Evolutionary conservation across 2,113 vertebrate species (phyloP).

Genomic region (Zapornia atra): DNA sequence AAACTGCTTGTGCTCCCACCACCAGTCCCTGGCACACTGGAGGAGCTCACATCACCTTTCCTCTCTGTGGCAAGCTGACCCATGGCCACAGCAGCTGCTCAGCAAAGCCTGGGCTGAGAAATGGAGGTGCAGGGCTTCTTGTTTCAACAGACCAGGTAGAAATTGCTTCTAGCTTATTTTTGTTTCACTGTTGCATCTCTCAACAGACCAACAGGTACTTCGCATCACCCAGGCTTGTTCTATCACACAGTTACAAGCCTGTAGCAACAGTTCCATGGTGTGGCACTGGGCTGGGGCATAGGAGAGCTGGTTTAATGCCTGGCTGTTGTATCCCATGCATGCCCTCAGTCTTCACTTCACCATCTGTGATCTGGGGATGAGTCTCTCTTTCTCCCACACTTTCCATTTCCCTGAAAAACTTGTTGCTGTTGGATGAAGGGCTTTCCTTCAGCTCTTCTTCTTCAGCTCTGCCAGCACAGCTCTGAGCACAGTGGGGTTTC

Average conservation of each 20-base stretch:
- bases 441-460: background rate
- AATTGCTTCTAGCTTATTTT: background rate
- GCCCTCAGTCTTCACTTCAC: background rate
- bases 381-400: background rate
- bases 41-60: background rate
- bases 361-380: background rate
- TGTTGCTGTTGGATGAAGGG: background rate
- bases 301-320: background rate
- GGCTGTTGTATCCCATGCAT: background rate
- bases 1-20: background rate
- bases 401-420: background rate
- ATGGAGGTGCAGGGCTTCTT: background rate
- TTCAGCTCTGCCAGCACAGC: background rate
- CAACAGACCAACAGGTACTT: background rate
- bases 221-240: background rate
- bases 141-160: background rate
- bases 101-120: background rate
- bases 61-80: background rate
- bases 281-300: background rate
- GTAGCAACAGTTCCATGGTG: rapidly evolving
- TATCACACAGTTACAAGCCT: rapidly evolving
- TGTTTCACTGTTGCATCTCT: background rate
- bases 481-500: rapidly evolving
- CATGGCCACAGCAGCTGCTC: background rate
- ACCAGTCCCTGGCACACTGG: rapidly evolving